Conservation (phyloP, 2,888 invertebrate genomes). For the Prionchulus punctatus region DNA sequence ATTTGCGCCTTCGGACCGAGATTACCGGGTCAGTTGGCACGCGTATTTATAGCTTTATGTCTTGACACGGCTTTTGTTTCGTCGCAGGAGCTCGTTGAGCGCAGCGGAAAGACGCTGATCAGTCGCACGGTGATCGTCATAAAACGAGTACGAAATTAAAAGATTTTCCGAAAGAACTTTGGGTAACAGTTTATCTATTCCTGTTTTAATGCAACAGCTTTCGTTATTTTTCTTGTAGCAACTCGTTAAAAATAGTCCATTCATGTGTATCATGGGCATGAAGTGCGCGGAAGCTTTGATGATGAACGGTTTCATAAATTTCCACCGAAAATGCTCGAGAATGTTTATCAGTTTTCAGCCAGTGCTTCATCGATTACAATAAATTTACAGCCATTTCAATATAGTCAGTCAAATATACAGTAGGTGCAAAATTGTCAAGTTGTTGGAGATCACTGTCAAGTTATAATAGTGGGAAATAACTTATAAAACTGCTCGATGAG, state of each 20-base stretch:
- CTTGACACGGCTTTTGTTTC: too few relatives aligned
- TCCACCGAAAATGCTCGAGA: conserved; percentile 31
- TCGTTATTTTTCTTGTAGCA: not conserved
- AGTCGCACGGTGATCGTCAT: not conserved
- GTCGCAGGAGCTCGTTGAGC: not conserved
- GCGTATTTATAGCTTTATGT: too few relatives aligned
- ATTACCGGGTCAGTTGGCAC: conserved; percentile 21
- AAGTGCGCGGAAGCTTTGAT: not conserved
- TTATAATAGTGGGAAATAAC: too few relatives aligned
- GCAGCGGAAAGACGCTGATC: too few relatives aligned
- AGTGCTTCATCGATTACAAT: conserved; percentile 20
- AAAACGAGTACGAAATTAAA: not conserved
- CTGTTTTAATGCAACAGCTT: too few relatives aligned
- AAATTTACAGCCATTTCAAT: too few relatives aligned
- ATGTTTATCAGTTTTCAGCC: conserved; percentile 25
- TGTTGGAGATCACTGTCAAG: too few relatives aligned
- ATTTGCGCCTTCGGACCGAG: conserved; percentile 30
- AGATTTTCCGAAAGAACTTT: too few relatives aligned
- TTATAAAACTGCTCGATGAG: too few relatives aligned
- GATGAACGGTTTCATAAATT: conserved; percentile 13
- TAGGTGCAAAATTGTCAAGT: too few relatives aligned
- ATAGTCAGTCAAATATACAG: too few relatives aligned
- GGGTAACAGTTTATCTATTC: too few relatives aligned
- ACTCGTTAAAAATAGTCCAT: not conserved
- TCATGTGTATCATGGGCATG: not conserved